A percentile compares a stretch with the other conserved stretches of the same genome.
phyloP scores from a whole-genome alignment of 1,140 invertebrate species.

The Trichonephila clavipes region DNA sequence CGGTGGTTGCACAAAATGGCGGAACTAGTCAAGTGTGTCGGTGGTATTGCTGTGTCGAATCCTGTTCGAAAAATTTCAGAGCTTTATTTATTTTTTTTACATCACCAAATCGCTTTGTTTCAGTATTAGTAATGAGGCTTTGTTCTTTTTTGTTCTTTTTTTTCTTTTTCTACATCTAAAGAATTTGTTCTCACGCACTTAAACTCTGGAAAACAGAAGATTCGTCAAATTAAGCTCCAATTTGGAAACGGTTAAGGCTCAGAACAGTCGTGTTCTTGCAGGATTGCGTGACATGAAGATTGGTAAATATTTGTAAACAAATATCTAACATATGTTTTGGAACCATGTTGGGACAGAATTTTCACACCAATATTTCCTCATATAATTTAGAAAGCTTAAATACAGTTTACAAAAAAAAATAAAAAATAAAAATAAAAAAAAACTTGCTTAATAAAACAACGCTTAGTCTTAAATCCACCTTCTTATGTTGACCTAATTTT shows the following conservation, averaged over 20 bases:
- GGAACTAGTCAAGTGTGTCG: constrained; percentile 20
- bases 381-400: no score
- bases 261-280: constrained; percentile 3
- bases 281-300: constrained; percentile 4
- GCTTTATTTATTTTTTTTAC: background rate
- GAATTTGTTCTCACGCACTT: constrained; percentile 29
- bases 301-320: background rate
- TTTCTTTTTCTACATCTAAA: background rate
- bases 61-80: background rate
- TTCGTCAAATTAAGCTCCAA: constrained; percentile 1
- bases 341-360: no score
- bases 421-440: no score
- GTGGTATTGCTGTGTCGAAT: background rate
- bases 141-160: background rate
- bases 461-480: no score
- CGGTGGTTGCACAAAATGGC: constrained; percentile 25
- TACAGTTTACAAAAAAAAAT: no score
- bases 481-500: no score
- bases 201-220: background rate
- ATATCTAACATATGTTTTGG: background rate
- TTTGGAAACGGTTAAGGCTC: background rate
- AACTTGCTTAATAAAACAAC: no score
- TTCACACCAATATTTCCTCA: no score
- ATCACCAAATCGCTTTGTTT: background rate
- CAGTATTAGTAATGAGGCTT: background rate